Evolutionary conservation across 2,113 vertebrate genomes (phyloP), one percentile per base, ranked within the genome.

Genomic region (Clinocottus analis): DNA sequence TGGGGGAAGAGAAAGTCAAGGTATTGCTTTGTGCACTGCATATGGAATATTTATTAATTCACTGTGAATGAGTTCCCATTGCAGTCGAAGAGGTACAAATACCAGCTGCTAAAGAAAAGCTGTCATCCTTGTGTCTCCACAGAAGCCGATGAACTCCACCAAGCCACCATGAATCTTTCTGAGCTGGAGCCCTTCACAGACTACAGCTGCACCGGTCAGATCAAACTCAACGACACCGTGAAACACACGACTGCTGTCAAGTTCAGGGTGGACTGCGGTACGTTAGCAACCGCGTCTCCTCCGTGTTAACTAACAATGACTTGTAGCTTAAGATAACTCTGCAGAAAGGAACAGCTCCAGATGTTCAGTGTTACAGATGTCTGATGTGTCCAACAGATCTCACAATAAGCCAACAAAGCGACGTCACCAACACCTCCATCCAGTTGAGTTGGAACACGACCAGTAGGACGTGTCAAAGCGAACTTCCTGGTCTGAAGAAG

Each of bases 391-490:
- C 59, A 51, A 80, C 87, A 91, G 91, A 75, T 41, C 0, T 88
- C 47, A 1, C 0, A 16, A 35, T 85, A 4, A 3, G 0, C 5
- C 0, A 1, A 1, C 0, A 5, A 0, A 1, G 0, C 0, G 0
- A 0, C 0, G 0, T 0, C 10, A 65, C 58, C 47, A 7, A 1
- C 3, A 65, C 2, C 0, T 71, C 78, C 21, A 64, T 63, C 49
- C 0, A 1, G 1, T n/a, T 84, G n/a, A 31, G 0, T 0, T 89
- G 77, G 89, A 21, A 0, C 0, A 67, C 77, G 4, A 49, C 0
- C 33, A 91, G 71, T 72, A 0, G 1, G 0, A 69, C 72, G 0
- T 91, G 89, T 79, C 0, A 0, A 25, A 1, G 0, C 1, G 17
- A 7, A 3, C 11, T 37, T 29, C 2, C 10, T 0, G 0, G 1